Evolutionary conservation across 2,113 vertebrate genomes (phyloP).

Genomic region (Stictonetta naevosa): DNA sequence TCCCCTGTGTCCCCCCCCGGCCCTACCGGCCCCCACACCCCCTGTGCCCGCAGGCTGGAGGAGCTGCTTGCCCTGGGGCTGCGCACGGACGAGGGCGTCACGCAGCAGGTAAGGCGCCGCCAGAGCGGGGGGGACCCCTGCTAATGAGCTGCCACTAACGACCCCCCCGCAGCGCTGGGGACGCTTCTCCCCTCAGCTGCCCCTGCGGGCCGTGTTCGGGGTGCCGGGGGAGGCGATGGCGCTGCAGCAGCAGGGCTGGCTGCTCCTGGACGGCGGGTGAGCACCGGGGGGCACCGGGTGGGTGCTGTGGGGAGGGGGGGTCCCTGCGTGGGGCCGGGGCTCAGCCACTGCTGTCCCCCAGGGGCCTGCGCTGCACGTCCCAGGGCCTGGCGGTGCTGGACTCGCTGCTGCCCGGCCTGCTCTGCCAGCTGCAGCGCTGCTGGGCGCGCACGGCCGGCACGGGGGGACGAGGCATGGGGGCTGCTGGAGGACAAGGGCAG

Average conservation of each 20-base stretch:
- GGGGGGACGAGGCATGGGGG: too few species aligned
- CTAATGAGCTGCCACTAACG: accelerated
- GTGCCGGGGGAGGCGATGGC: conserved; percentile 65
- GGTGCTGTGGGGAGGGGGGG: accelerated
- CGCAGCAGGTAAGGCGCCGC: conserved; percentile 79
- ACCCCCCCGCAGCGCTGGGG: conserved; percentile 82
- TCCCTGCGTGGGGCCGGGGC: accelerated
- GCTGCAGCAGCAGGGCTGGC: conserved; percentile 69
- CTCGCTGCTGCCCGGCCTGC: conserved; percentile 86
- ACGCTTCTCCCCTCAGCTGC: conserved; percentile 76
- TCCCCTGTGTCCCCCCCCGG: accelerated
- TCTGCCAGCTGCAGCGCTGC: conserved; percentile 79
- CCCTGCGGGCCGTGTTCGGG: conserved; percentile 78
- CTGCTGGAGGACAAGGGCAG: too few species aligned
- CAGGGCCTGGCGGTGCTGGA: conserved; percentile 88
- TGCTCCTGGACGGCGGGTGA: conserved; percentile 86
- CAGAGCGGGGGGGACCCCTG: accelerated
- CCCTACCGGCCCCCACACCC: neutral
- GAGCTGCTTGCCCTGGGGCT: conserved; percentile 91
- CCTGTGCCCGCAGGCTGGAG: conserved; percentile 80
- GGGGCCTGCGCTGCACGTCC: conserved; percentile 89
- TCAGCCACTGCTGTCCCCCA: conserved; percentile 32
- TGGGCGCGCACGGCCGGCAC: neutral
- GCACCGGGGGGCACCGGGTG: accelerated
- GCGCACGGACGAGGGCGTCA: conserved; percentile 84